Evolutionary conservation across 37 sponge, comb jelly and placozoan species (phyloP), one percentile per base, ranked within the genome.

Genomic region (Ianthella basta): DNA sequence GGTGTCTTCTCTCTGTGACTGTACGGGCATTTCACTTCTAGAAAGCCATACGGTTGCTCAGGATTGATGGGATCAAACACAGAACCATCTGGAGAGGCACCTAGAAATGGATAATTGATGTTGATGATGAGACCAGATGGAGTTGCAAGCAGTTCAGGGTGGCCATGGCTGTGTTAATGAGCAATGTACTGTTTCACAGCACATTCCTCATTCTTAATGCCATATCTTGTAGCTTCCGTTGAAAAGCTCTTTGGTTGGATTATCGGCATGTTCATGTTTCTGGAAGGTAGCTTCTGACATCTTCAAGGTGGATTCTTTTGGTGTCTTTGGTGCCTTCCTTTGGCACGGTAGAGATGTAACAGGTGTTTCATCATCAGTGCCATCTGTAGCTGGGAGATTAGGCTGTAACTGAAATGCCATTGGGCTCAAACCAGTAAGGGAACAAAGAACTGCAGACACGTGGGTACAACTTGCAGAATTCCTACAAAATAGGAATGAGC

Each of bases 381-480:
- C n/a, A 55, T 25, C 24, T 25, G 30, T 5, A 34, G 63, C 18
- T 44, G 50, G 8, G 50, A 44, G 3, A 20, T 72, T 55, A 15
- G 84, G 64, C 33, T 75, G 44, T 34, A 64, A 73, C 66, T 27
- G 74, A 38, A 75, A 75, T 34, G 68, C 6, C 56, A 84, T 83
- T 36, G 78, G 73, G 16, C 56, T 81, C 54, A 90, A 32, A 23
- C 56, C 56, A 27, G 79, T 74, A 24, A 90, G 87, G 27, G 91
- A 83, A 83, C 86, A 84, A 29, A 90, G 83, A 20, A 90, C 23
- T 79, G 84, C 87, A 38, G 91, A 86, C 24, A 90, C 70, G 63
- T 90, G 87, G 55, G 90, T 89, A 40, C 89, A 85, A 82, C 82
- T 85, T 33, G 86, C 90, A 60, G 90, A 85, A 70, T 37, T 59